Evolutionary conservation across 2,888 invertebrate genomes (phyloP).

Genomic region (Aphidius colemani): DNA sequence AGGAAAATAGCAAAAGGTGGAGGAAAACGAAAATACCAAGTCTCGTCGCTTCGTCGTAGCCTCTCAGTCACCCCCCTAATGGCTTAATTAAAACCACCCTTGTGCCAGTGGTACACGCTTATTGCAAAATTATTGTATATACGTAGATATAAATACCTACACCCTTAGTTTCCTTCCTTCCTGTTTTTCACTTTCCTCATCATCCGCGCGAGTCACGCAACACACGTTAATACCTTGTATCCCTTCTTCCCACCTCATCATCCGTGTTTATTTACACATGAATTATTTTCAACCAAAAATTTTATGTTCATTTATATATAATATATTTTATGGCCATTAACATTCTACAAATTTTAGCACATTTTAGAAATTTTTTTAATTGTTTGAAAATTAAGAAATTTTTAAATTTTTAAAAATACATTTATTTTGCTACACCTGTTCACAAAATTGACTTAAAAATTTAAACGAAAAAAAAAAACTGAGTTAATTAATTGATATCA

Average conservation of each 20-base stretch:
- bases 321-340: no score
- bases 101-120: conserved; percentile 37
- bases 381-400: no score
- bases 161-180: conserved; percentile 23
- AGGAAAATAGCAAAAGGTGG: conserved; percentile 24
- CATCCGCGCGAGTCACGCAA: no score
- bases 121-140: background rate
- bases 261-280: conserved; percentile 22
- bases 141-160: no score
- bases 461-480: no score
- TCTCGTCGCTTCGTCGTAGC: conserved; percentile 40
- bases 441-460: no score
- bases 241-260: background rate
- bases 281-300: conserved; percentile 1
- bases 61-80: conserved; percentile 58
- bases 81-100: conserved; percentile 60
- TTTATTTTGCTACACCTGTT: no score
- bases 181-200: conserved; percentile 14
- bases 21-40: conserved; percentile 28
- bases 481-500: no score
- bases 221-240: conserved; percentile 21
- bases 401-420: no score
- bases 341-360: no score
- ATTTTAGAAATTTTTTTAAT: no score
- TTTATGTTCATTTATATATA: no score